These are phyloP conservation scores for Ctenicera cuprea DNA, from an alignment of 2,888 invertebrate species.

Conservation along the genomic window DNA sequence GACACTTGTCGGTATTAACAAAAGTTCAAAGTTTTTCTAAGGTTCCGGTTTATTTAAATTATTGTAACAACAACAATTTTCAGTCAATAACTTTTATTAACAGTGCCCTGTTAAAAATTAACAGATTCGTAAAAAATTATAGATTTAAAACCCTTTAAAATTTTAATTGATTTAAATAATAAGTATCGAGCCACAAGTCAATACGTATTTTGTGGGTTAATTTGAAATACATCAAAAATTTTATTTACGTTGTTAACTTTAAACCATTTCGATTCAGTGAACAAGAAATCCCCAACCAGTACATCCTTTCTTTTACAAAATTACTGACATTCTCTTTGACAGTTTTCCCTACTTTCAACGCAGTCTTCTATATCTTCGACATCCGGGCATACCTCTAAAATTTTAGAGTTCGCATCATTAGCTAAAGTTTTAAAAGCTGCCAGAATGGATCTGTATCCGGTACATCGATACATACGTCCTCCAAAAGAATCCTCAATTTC, in stretches of 20 bases:
- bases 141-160: no score
- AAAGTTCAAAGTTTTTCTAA: no score
- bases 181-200: no score
- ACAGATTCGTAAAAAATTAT: no score
- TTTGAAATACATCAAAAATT: conserved; percentile 74
- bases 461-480: conserved; percentile 84
- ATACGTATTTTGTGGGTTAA: neutral
- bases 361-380: no score
- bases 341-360: conserved; percentile 55
- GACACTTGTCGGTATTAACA: no score
- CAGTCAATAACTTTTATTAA: no score
- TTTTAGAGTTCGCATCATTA: conserved; percentile 70
- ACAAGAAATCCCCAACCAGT: neutral
- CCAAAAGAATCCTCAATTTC: conserved; percentile 80
- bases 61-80: no score
- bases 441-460: conserved; percentile 79
- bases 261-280: conserved; percentile 73
- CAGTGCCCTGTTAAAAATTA: no score
- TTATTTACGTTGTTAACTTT: conserved; percentile 76
- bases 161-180: no score
- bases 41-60: no score
- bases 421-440: conserved; percentile 78
- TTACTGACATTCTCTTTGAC: neutral
- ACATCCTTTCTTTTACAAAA: neutral
- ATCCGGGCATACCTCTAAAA: conserved; percentile 62